phyloP scores from a whole-genome alignment of 2,113 vertebrate species.

The Panthera uncia region DNA sequence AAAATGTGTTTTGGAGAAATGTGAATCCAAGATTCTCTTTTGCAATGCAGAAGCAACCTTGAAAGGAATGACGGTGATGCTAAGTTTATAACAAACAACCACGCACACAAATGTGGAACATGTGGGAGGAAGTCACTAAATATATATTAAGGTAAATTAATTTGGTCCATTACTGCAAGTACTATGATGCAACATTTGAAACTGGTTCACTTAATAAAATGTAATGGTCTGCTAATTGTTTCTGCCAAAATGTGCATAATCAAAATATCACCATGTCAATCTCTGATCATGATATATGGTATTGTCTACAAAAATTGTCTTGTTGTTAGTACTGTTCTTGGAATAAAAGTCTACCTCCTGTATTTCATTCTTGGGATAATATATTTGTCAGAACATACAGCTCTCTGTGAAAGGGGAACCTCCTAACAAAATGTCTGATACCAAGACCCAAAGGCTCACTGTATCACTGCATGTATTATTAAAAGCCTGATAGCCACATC shows the following conservation, averaged over 20 bases:
- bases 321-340: background rate
- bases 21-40: background rate
- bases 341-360: background rate
- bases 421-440: background rate
- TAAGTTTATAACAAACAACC: background rate
- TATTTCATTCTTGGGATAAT: background rate
- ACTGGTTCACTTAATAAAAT: background rate
- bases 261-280: background rate
- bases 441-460: background rate
- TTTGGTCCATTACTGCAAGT: background rate
- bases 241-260: background rate
- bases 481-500: background rate
- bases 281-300: background rate
- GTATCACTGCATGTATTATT: accelerated
- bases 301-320: background rate
- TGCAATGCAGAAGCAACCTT: background rate
- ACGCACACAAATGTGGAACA: background rate
- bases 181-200: background rate
- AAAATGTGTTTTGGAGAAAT: background rate
- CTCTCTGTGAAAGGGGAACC: background rate
- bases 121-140: background rate
- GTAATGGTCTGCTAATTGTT: background rate
- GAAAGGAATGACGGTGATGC: background rate
- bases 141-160: background rate
- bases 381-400: background rate